A percentile compares a stretch with the other conserved stretches of the same genome.
Conservation (phyloP, 2,888 invertebrate genomes). For the Scaptomyza parva region DNA sequence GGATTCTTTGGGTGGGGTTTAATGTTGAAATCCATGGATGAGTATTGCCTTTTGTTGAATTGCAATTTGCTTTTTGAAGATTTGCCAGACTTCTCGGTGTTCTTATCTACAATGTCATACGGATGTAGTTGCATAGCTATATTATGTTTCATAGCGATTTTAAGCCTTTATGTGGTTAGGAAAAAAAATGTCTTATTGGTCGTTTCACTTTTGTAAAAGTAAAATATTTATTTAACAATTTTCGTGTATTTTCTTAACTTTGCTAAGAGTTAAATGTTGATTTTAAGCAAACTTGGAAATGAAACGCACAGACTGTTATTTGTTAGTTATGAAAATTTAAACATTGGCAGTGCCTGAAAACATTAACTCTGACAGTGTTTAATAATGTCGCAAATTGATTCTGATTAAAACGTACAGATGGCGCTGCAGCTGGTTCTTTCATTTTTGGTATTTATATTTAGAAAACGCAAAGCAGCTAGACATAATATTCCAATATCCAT, state of each 20-base stretch:
- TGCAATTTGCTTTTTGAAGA: slow-evolving; percentile 39
- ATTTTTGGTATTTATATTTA: neutral
- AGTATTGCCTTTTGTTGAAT: slow-evolving; percentile 14
- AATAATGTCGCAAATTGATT: neutral
- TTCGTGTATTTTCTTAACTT: slow-evolving; percentile 13
- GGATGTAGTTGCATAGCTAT: slow-evolving; percentile 14
- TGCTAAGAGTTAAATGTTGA: slow-evolving; percentile 30
- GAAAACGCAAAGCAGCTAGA: too few species aligned
- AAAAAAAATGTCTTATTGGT: slow-evolving; percentile 13
- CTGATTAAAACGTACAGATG: slow-evolving; percentile 12
- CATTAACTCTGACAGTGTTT: slow-evolving; percentile 2
- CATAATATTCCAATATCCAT: neutral
- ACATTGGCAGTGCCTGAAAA: neutral
- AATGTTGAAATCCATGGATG: slow-evolving; percentile 12
- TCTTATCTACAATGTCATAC: slow-evolving; percentile 11
- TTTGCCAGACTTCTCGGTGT: slow-evolving; percentile 26
- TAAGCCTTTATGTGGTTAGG: slow-evolving; percentile 5
- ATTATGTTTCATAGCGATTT: slow-evolving; percentile 44
- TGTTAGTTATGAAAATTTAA: neutral
- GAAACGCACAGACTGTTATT: slow-evolving; percentile 20
- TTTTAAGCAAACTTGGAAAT: slow-evolving; percentile 3
- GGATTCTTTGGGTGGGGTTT: slow-evolving; percentile 1
- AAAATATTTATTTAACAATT: slow-evolving; percentile 24
- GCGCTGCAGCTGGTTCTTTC: slow-evolving; percentile 15
- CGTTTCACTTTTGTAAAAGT: slow-evolving; percentile 23